These are phyloP conservation scores for Bombus pascuorum DNA, from an alignment of 1,140 invertebrate genomes.

Conservation along the genomic window DNA sequence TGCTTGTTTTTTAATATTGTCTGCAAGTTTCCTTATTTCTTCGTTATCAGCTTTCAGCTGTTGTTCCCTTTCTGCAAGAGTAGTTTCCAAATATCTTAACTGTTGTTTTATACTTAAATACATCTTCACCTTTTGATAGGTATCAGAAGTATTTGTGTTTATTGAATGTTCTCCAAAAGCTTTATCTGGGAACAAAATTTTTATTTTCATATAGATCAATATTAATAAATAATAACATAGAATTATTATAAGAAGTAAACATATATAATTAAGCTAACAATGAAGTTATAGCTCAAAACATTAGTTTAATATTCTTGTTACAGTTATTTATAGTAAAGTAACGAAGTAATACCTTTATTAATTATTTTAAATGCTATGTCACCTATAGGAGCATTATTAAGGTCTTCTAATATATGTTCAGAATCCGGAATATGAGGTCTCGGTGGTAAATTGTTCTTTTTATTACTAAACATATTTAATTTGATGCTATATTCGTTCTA, in stretches of 20 bases:
- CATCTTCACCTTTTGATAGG: conserved; percentile 71
- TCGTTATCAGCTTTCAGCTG: conserved; percentile 63
- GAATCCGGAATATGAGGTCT: conserved; percentile 68
- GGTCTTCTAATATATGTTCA: conserved; percentile 73
- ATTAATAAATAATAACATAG: background rate
- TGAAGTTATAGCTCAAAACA: conserved; percentile 3
- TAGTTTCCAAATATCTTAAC: conserved; percentile 68
- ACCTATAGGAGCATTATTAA: conserved; percentile 60
- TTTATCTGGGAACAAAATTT: conserved; percentile 48
- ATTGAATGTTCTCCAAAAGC: conserved; percentile 48
- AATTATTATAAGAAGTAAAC: background rate
- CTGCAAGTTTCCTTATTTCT: conserved; percentile 73
- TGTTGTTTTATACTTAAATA: conserved; percentile 73
- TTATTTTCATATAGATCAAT: background rate
- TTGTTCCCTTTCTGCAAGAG: conserved; percentile 62
- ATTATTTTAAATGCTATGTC: conserved; percentile 73
- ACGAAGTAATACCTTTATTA: conserved; percentile 62
- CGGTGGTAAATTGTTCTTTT: conserved; percentile 72
- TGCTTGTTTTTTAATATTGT: conserved; percentile 77
- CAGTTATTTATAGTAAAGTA: background rate
- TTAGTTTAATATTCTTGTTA: background rate
- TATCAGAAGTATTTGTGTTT: conserved; percentile 63
- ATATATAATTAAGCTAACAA: background rate
- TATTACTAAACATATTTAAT: conserved; percentile 73
- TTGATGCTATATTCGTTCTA: background rate